Percentiles rank a stretch among this genome's conserved stretches.
These are phyloP conservation scores for Harpalus rubripes DNA, from an alignment of 2,888 invertebrate genomes.

Conservation along the genomic window DNA sequence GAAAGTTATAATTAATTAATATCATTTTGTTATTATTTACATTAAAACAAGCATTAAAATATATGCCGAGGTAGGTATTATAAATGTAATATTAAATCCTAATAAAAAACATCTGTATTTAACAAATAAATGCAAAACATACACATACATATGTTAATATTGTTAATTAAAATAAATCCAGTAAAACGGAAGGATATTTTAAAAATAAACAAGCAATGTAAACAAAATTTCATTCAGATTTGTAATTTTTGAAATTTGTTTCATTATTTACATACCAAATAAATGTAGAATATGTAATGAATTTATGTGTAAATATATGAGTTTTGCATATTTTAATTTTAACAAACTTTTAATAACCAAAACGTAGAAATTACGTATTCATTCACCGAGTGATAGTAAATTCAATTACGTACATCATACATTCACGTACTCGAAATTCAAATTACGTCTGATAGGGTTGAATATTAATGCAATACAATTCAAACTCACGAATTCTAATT, in stretches of 20 bases:
- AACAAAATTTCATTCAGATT: not conserved
- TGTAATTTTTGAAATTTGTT: conserved; percentile 3
- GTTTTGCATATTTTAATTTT: conserved; percentile 13
- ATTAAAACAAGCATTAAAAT: too few relatives aligned
- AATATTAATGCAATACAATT: conserved; percentile 34
- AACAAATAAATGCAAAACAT: too few relatives aligned
- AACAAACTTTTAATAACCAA: not conserved
- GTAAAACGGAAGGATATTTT: not conserved
- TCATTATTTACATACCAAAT: not conserved
- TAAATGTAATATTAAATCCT: too few relatives aligned
- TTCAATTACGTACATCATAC: conserved; percentile 21
- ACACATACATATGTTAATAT: too few relatives aligned
- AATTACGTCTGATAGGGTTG: conserved; percentile 30
- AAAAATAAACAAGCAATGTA: not conserved
- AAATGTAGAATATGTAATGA: not conserved
- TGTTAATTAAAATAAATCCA: too few relatives aligned
- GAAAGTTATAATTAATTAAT: too few relatives aligned
- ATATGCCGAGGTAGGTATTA: too few relatives aligned
- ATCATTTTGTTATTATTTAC: too few relatives aligned
- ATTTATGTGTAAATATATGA: not conserved
- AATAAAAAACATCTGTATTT: too few relatives aligned
- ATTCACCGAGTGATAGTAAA: conserved; percentile 5
- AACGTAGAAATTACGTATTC: conserved; percentile 7
- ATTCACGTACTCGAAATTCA: conserved; percentile 25
- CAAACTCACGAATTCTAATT: conserved; percentile 25